A percentile compares a stretch with the other conserved stretches of the same genome.
Conservation (phyloP, 2,113 vertebrate species). For the Sprattus sprattus region DNA sequence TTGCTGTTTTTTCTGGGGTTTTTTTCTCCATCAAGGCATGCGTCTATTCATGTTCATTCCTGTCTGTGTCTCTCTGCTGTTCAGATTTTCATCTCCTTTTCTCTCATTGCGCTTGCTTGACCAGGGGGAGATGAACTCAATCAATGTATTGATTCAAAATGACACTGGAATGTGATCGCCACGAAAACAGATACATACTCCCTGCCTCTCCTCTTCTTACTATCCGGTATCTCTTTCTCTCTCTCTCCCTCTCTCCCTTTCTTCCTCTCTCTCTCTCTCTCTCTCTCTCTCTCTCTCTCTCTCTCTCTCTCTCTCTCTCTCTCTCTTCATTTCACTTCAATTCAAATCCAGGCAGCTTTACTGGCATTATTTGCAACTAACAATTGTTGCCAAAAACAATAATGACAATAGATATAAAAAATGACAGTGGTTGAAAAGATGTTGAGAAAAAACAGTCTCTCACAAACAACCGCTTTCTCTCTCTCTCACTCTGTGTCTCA, state of each 20-base stretch:
- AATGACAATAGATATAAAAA: neutral
- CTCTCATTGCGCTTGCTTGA: neutral
- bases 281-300: neutral
- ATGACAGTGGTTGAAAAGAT: neutral
- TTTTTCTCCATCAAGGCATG: neutral
- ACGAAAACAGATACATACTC: neutral
- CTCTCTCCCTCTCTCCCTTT: neutral
- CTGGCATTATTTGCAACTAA: neutral
- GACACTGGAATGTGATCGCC: neutral
- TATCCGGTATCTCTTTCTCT: neutral
- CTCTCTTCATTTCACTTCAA: neutral
- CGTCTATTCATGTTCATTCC: neutral
- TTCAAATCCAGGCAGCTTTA: neutral
- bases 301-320: neutral
- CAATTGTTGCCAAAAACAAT: neutral
- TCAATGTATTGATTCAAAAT: neutral
- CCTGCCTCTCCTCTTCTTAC: neutral
- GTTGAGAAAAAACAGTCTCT: neutral
- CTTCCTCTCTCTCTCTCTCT: neutral
- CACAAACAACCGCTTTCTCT: neutral
- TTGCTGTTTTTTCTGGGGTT: neutral
- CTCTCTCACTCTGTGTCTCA: neutral
- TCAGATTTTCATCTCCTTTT: neutral
- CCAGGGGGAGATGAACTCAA: neutral
- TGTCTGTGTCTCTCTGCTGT: neutral